Evolutionary conservation across 2,888 invertebrate species (phyloP), one percentile per base, ranked within the genome.

Genomic region (Candidula unifasciata): DNA sequence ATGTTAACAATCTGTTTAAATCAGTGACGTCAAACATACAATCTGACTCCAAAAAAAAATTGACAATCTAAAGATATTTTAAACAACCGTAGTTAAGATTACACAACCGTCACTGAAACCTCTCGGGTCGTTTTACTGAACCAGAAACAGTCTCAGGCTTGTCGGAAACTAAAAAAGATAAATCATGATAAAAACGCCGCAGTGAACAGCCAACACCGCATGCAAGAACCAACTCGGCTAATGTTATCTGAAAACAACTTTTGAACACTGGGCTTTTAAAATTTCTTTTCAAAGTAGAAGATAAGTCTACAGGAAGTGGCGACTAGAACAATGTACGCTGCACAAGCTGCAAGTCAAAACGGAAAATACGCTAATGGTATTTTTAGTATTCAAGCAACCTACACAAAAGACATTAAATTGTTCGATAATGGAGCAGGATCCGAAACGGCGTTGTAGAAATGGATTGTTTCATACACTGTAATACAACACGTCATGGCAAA

Each of bases 321-420:
- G 44, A 10, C 73, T n/a, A 44, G 73, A 37, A 27, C 44, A 73
- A 27, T 73, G 37, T 44, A 73, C n/a, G 37, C 16, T 44, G 44
- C 6, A 73, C 44, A n/a, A 44, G 44, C n/a, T 1, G 73, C 10
- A n/a, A 27, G 44, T 52, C 73, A 18, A 44, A n/a, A 52, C 73
- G 52, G 73, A 44, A 73, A 73, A 73, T 73, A 73, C 44, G 37
- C 44, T 73, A 73, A 73, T 73, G 73, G 73, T 44, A 44, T 73
- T 73, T 44, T 73, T 44, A 73, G 73, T 16, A 73, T 44, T 2
- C n/a, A 44, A 44, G 37, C n/a, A 73, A 44, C 44, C 44, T n/a
- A 52, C 44, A 52, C 10, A n/a, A 73, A 73, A 73, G 24, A 35
- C 37, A 35, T 52, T 73, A 37, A 44, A 21, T 8, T n/a, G 24